phyloP scores from a whole-genome alignment of 2,113 vertebrate genomes.

The Tamias sibiricus region DNA sequence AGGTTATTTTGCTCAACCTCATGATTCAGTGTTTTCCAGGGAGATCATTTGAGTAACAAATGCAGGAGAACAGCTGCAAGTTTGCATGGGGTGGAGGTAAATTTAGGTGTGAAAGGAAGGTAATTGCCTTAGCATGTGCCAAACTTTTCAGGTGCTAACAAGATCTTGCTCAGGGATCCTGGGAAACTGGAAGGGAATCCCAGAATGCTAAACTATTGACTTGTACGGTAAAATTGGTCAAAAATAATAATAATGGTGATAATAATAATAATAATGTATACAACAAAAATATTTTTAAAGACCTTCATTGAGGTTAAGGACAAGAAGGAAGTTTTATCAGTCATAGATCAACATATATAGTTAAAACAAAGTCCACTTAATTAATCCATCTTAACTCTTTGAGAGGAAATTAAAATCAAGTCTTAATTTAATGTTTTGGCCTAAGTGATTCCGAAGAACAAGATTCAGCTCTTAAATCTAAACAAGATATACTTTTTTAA shows the following conservation, averaged over 20 bases:
- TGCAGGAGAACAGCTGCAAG: constrained; percentile 65
- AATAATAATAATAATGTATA: not conserved
- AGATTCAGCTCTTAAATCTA: not conserved
- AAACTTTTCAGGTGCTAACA: constrained; percentile 75
- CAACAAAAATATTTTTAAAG: not conserved
- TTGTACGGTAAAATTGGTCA: not conserved
- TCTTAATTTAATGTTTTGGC: constrained; percentile 1
- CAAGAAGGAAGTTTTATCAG: not conserved
- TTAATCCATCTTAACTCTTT: not conserved
- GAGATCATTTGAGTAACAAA: constrained; percentile 67
- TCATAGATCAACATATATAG: not conserved
- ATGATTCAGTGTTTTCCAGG: constrained; percentile 60
- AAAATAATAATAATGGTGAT: no score
- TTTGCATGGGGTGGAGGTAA: constrained; percentile 68
- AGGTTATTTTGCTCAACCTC: constrained; percentile 19
- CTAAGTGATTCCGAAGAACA: not conserved
- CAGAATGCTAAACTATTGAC: not conserved
- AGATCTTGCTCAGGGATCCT: constrained; percentile 44
- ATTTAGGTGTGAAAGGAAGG: constrained; percentile 72
- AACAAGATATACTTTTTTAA: constrained; percentile 8
- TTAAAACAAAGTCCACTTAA: constrained; percentile 2
- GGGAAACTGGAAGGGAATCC: not conserved
- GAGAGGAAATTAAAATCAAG: not conserved
- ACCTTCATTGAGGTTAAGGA: not conserved
- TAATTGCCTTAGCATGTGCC: constrained; percentile 68